phyloP scores from a whole-genome alignment of 1,140 invertebrate genomes.

The Probaryconus sp. region DNA sequence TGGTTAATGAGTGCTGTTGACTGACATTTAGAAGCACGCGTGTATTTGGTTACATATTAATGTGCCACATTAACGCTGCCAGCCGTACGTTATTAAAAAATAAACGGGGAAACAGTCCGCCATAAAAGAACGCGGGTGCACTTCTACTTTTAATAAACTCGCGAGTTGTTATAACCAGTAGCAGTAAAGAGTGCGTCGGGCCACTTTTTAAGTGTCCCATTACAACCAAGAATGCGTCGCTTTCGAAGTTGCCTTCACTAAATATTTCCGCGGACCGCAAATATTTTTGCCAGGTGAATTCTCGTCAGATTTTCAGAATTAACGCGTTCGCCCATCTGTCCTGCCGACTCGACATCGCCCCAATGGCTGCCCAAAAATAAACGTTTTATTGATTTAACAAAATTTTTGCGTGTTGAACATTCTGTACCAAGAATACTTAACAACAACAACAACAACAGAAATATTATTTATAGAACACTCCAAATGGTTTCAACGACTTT shows the following conservation, averaged over 20 bases:
- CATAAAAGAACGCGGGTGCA: neutral
- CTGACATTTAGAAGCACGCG: no score
- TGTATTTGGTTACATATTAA: neutral
- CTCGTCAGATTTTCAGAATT: no score
- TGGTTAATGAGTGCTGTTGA: no score
- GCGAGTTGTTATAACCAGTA: constrained; percentile 6
- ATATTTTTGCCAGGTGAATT: neutral
- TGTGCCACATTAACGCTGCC: neutral
- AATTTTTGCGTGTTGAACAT: constrained; percentile 9
- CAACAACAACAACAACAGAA: constrained; percentile 12
- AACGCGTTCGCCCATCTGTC: constrained; percentile 3
- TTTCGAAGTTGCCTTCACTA: neutral
- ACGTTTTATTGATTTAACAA: constrained; percentile 18
- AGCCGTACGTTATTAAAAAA: neutral
- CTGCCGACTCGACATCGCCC: no score
- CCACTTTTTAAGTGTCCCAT: constrained; percentile 34
- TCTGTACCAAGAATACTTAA: no score
- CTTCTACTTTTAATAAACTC: constrained; percentile 14
- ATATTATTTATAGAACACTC: no score
- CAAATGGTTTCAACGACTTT: no score
- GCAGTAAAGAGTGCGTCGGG: constrained; percentile 2
- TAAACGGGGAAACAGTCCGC: constrained; percentile 4
- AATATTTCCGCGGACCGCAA: neutral
- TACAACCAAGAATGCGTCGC: neutral
- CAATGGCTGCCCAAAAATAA: neutral